Percentiles rank a stretch among this genome's conserved stretches.
Evolutionary conservation across 2,888 invertebrate species (phyloP).

Genomic region (Zaprionus bogoriensis): DNA sequence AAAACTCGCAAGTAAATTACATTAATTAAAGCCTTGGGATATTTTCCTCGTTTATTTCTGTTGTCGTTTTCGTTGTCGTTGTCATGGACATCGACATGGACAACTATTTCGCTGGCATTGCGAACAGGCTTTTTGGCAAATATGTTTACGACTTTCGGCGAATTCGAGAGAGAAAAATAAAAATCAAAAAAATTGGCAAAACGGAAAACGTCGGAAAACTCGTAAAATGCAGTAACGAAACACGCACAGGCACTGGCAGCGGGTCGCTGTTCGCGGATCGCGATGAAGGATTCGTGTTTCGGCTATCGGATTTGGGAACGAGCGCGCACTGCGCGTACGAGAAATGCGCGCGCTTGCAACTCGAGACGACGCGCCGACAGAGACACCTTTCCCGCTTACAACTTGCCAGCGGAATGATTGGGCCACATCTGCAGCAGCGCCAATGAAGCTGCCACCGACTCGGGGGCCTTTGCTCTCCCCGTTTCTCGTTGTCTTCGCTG

Average conservation of each 20-base stretch:
- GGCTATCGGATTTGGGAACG: no score
- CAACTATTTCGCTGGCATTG: background rate
- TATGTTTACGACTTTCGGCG: no score
- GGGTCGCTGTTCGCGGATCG: constrained; percentile 7
- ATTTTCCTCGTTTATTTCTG: background rate
- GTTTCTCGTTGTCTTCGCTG: constrained; percentile 8
- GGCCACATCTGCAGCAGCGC: constrained; percentile 56
- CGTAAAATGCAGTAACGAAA: background rate
- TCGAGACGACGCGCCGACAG: constrained; percentile 2
- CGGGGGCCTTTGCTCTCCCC: constrained; percentile 8
- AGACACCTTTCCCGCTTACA: constrained; percentile 67
- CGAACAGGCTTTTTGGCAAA: background rate
- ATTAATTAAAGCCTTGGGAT: background rate
- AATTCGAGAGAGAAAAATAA: background rate
- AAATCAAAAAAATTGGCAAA: background rate
- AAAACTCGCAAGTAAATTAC: background rate
- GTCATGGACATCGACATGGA: background rate
- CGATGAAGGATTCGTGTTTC: background rate
- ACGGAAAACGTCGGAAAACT: constrained; percentile 10
- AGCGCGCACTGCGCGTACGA: background rate
- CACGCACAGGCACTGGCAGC: constrained; percentile 7
- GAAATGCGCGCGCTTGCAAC: constrained; percentile 38
- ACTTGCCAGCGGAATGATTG: constrained; percentile 72
- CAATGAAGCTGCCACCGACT: constrained; percentile 44
- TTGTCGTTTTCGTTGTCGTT: background rate